Base-by-base conservation (phyloP, 2,797 vertebrate species). In the Nannoperca obscura region DNA sequence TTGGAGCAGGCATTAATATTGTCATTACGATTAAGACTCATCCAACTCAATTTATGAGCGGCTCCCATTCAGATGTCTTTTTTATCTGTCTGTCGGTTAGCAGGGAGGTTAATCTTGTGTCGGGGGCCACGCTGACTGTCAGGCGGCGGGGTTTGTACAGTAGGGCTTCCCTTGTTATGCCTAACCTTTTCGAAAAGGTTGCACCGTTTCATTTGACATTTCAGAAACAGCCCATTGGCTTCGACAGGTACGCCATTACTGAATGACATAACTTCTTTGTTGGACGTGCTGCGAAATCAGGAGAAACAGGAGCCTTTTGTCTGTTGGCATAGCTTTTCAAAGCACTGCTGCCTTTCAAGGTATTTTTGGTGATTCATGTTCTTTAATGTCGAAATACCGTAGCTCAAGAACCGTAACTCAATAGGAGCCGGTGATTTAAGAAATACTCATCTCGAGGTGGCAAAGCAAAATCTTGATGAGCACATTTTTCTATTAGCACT, bases 161-260 rank as follows among this genome's bases (percentile, higher is more conserved):
- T 66, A 47, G 74, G 71, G 49, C 67, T 82, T 68, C 66, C 71
- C 83, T 87, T 86, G 88, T 91, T 91, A 88, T 27, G 66, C 24
- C 59, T 86, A 91, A 94, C 92, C 91, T 93, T 96, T 38, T 92
- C 2, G 2, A 93, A 64, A 93, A 93, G 91, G 92, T 92, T 86
- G 80, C 77, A 76, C 68, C 34, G 22, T 85, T 91, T 86, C 78
- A 32, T 77, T 69, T 92, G 91, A 92, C 91, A 93, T 94, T 94
- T 94, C 57, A 74, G 82, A 87, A 90, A 85, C 62, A 54, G 69
- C 58, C 84, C 64, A 62, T 91, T 92, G 88, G 76, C 79, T 80
- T 72, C 30, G 50, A 65, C 70, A 57, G 59, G 30, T 75, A 38
- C 19, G 32, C 34, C 65, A 30, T 59, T 58, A 32, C 66, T 24